Conservation (phyloP, 1,140 invertebrate genomes). For the Anastrepha ludens region DNA sequence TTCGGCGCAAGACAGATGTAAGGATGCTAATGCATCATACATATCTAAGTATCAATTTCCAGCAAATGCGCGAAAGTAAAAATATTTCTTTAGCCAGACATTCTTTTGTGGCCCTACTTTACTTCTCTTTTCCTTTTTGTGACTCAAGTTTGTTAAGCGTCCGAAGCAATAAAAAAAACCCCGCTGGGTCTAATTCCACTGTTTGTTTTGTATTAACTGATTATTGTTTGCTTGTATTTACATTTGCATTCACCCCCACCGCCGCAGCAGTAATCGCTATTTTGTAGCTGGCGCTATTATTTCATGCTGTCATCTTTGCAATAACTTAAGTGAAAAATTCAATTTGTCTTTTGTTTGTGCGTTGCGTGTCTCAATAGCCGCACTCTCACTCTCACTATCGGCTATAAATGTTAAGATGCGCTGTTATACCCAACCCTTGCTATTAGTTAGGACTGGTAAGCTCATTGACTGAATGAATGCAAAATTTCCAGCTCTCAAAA, state of each 20-base stretch:
- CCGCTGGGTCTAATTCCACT: conserved; percentile 42
- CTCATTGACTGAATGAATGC: too few relatives aligned
- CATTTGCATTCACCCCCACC: neutral
- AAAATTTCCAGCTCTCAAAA: too few relatives aligned
- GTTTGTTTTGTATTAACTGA: conserved; percentile 41
- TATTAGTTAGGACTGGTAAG: too few relatives aligned
- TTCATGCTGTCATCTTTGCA: conserved; percentile 28
- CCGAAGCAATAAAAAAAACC: neutral
- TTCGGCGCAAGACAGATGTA: neutral
- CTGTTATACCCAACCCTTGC: too few relatives aligned
- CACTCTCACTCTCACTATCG: neutral
- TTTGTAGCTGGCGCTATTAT: neutral
- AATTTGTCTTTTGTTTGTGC: conserved; percentile 45
- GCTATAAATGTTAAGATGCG: too few relatives aligned
- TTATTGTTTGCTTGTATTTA: conserved; percentile 49
- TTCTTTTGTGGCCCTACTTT: neutral
- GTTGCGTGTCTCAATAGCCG: neutral
- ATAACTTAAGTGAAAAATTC: conserved; percentile 52
- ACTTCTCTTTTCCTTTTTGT: too few relatives aligned
- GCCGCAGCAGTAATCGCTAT: neutral
- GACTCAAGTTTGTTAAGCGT: too few relatives aligned
- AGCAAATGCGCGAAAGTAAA: neutral
- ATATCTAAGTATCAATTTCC: neutral
- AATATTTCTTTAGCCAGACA: neutral
- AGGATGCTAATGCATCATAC: neutral